Evolutionary conservation across 2,797 vertebrate genomes (phyloP).

Genomic region (Silurus aristotelis): DNA sequence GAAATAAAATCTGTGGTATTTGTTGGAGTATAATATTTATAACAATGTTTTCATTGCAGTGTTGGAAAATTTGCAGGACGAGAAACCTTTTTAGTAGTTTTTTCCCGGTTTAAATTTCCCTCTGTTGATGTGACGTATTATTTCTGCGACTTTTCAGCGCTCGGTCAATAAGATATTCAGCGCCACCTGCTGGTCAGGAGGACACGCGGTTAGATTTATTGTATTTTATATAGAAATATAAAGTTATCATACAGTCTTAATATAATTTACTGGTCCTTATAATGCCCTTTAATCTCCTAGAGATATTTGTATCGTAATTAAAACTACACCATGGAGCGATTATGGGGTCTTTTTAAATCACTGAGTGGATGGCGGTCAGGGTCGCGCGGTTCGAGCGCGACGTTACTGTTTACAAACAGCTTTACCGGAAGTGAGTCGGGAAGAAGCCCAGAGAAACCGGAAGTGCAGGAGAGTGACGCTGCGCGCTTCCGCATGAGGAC

Average conservation of each 20-base stretch:
- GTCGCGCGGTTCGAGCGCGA: neutral
- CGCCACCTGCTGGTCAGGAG: conserved; percentile 16
- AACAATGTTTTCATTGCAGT: neutral
- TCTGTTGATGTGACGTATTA: conserved; percentile 9
- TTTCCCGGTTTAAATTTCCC: conserved; percentile 37
- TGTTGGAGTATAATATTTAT: too few species aligned
- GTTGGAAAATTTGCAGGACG: neutral
- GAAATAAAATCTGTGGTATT: too few species aligned
- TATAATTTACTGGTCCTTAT: too few species aligned
- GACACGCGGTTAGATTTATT: neutral
- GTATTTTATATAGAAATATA: neutral
- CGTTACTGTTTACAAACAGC: conserved; percentile 6
- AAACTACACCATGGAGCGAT: too few species aligned
- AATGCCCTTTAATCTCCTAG: too few species aligned
- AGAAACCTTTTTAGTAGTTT: neutral
- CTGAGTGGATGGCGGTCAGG: too few species aligned
- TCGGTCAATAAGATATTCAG: neutral
- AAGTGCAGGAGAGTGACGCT: neutral
- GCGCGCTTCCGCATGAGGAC: neutral
- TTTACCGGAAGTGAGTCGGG: neutral
- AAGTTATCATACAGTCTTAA: too few species aligned
- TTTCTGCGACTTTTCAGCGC: neutral
- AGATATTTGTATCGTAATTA: too few species aligned
- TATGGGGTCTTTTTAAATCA: too few species aligned
- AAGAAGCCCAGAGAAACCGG: neutral